Evolutionary conservation across 2,888 invertebrate genomes (phyloP).

Genomic region (Drosophila algonquin): DNA sequence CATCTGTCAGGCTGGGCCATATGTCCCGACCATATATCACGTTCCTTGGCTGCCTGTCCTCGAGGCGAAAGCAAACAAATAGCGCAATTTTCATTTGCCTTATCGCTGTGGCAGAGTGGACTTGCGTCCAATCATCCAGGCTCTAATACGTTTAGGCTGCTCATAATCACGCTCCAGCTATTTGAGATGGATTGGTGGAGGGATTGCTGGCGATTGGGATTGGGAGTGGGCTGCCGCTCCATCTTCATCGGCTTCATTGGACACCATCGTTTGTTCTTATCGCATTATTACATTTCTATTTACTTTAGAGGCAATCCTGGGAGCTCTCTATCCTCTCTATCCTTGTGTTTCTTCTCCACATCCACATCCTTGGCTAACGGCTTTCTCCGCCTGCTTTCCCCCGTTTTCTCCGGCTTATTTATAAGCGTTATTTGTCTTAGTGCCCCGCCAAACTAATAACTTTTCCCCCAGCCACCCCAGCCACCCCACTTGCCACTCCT

Average conservation of each 20-base stretch:
- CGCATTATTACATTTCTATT: constrained; percentile 77
- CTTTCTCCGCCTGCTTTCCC: constrained; percentile 2
- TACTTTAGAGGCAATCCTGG: constrained; percentile 42
- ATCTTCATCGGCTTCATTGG: constrained; percentile 8
- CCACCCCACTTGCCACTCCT: neutral
- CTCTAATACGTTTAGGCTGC: constrained; percentile 71
- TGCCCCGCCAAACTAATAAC: constrained; percentile 69
- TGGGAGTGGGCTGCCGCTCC: neutral
- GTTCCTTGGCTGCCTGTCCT: constrained; percentile 8
- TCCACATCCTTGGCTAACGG: neutral
- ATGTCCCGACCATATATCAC: constrained; percentile 57
- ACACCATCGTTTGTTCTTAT: constrained; percentile 62
- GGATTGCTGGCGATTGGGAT: constrained; percentile 7
- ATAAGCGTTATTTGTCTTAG: constrained; percentile 74
- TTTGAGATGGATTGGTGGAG: constrained; percentile 43
- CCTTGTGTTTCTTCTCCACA: neutral
- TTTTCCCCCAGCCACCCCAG: constrained; percentile 20
- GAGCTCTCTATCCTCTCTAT: neutral
- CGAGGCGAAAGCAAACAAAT: constrained; percentile 58
- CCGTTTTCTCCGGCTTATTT: constrained; percentile 64
- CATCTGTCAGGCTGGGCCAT: constrained; percentile 61
- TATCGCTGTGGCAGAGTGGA: constrained; percentile 22
- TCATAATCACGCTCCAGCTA: constrained; percentile 74
- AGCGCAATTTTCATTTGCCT: constrained; percentile 56
- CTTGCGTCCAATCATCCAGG: constrained; percentile 50